Evolutionary conservation across 1,140 invertebrate species (phyloP).

Genomic region (Hypothenemus hampei): DNA sequence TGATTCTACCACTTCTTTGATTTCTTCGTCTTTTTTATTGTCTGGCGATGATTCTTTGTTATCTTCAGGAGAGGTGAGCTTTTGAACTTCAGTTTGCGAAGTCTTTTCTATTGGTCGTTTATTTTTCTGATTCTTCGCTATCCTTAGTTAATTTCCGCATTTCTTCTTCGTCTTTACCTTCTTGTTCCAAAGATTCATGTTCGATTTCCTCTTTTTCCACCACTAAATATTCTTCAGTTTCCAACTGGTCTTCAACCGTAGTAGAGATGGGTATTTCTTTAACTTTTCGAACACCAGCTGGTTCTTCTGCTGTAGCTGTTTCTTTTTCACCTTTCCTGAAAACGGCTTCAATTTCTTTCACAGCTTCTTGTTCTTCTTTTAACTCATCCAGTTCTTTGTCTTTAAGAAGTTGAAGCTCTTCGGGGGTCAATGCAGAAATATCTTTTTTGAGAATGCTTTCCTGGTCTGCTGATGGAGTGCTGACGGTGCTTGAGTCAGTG

Average conservation of each 20-base stretch:
- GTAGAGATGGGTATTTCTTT: slow-evolving; percentile 55
- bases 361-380: slow-evolving; percentile 73
- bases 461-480: slow-evolving; percentile 61
- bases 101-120: slow-evolving; percentile 48
- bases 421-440: slow-evolving; percentile 57
- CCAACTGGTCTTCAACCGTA: slow-evolving; percentile 53
- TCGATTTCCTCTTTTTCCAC: slow-evolving; percentile 78
- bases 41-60: slow-evolving; percentile 60
- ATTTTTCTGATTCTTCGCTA: slow-evolving; percentile 69
- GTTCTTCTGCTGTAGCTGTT: slow-evolving; percentile 49
- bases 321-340: slow-evolving; percentile 66
- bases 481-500: slow-evolving; percentile 63
- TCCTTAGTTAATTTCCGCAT: slow-evolving; percentile 66
- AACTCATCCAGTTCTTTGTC: slow-evolving; percentile 71
- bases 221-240: slow-evolving; percentile 76
- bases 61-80: slow-evolving; percentile 48
- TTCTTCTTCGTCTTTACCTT: slow-evolving; percentile 62
- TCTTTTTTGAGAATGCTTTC: slow-evolving; percentile 52
- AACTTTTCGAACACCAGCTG: slow-evolving; percentile 48
- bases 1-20: slow-evolving; percentile 60
- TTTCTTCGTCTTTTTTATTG: slow-evolving; percentile 56
- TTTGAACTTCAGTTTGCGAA: neutral
- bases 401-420: slow-evolving; percentile 69
- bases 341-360: slow-evolving; percentile 74
- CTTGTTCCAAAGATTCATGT: slow-evolving; percentile 51